These are phyloP conservation scores for Leucosticte australis DNA, from an alignment of 2,113 vertebrate genomes.

Conservation along the genomic window DNA sequence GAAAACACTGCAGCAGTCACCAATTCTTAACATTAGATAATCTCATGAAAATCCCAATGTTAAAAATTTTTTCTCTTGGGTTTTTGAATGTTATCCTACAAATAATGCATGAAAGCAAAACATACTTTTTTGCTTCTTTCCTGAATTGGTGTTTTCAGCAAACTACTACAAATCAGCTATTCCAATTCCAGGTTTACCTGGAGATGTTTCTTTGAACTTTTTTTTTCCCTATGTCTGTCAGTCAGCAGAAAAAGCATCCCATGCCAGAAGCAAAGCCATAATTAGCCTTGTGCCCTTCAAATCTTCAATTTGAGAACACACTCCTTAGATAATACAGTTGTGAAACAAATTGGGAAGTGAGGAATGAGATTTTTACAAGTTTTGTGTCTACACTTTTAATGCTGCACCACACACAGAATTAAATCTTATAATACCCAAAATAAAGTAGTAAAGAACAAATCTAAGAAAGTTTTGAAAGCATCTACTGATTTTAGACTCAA, in stretches of 20 bases:
- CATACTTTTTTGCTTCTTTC: background rate
- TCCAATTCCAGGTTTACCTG: background rate
- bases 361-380: background rate
- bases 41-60: background rate
- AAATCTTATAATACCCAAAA: background rate
- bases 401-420: background rate
- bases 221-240: background rate
- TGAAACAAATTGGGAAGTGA: background rate
- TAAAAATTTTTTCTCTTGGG: background rate
- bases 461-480: background rate
- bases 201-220: background rate
- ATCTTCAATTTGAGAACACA: background rate
- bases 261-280: background rate
- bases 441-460: background rate
- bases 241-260: background rate
- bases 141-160: background rate
- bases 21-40: background rate
- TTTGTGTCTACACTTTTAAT: background rate
- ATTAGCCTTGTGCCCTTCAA: background rate
- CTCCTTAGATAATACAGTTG: background rate
- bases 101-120: background rate
- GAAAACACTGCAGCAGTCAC: background rate
- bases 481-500: background rate
- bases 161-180: background rate
- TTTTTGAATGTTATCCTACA: background rate